Percentiles rank a stretch among this genome's conserved stretches.
phyloP scores from a whole-genome alignment of 2,113 vertebrate species.

The Cheilinus undulatus region DNA sequence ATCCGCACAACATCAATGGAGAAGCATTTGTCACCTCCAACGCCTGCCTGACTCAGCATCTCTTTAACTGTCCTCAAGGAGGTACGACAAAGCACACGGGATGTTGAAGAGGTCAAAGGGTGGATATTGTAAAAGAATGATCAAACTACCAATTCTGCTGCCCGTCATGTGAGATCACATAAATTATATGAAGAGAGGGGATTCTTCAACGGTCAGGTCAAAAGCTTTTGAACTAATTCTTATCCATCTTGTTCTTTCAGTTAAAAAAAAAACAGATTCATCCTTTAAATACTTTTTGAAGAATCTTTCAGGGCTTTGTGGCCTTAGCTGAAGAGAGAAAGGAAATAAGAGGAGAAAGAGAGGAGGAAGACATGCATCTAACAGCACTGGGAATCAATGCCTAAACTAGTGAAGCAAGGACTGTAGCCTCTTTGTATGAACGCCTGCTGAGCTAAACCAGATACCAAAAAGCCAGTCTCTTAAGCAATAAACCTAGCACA shows the following conservation, averaged over 20 bases:
- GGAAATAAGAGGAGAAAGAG: too few relatives aligned
- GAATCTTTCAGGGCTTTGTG: too few relatives aligned
- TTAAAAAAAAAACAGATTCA: neutral
- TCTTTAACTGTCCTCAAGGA: conserved; percentile 64
- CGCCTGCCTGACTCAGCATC: conserved; percentile 71
- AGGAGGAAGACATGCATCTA: too few relatives aligned
- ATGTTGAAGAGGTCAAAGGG: conserved; percentile 54
- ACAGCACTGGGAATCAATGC: too few relatives aligned
- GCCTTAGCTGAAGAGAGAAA: too few relatives aligned
- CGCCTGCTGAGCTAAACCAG: too few relatives aligned
- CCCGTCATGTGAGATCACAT: conserved; percentile 34
- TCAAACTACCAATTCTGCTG: conserved; percentile 54
- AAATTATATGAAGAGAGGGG: conserved; percentile 4
- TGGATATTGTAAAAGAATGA: conserved; percentile 44
- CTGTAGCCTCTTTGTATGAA: too few relatives aligned
- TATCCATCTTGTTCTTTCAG: neutral
- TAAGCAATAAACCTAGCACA: too few relatives aligned
- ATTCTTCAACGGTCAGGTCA: neutral
- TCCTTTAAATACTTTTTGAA: too few relatives aligned
- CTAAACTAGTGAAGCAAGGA: too few relatives aligned
- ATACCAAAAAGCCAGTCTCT: too few relatives aligned
- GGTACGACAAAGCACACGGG: neutral
- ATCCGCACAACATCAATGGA: conserved; percentile 66
- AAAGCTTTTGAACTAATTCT: neutral
- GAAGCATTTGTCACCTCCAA: conserved; percentile 73